Evolutionary conservation across 1,140 invertebrate species (phyloP), one percentile per base, ranked within the genome.

Genomic region (Plutomurus gul): DNA sequence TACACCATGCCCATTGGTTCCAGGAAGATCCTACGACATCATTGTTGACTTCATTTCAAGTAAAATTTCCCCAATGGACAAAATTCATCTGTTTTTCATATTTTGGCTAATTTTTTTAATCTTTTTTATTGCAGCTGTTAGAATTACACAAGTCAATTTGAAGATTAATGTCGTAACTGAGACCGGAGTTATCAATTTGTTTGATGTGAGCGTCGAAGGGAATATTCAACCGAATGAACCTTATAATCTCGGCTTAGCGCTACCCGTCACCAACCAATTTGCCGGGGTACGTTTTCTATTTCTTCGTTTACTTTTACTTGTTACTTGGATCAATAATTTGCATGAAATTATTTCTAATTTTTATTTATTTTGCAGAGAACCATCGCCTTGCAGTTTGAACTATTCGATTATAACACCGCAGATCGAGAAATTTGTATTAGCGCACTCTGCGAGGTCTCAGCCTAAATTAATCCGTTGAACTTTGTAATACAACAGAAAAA

Each of bases 21-120:
- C 30, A 2, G 73, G 73, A 75, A 20, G 16, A 10, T 33, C 5
- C 1, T 75, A 75, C 25, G 47, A 75, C 4, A 49, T 46, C 33
- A 30, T 27, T 13, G 73, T 75, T 33, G 73, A 75, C 43, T 75
- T 75, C 18, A 22, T 49, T 51, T 46, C 73, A 49, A 33, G 73
- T 75, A 75, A 75, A 30, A n/a, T 56, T 56, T 56, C 1, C 10
- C n/a, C 40, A 43, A 10, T 43, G 40, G 40, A n/a, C 40, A 10
- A 10, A n/a, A 10, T 43, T 10, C 10, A 43, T 10, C 10, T 10
- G 40, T n/a, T 43, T 43, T 10, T 10, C 40, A 43, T 43, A 43
- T 10, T n/a, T 37, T 72, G 13, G 37, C 36, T 72, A 3, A 37
- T 4, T 11, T 25, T 22, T 39, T 16, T 6, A 4, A 7, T 8